Evolutionary conservation across 2,113 vertebrate genomes (phyloP), one percentile per base, ranked within the genome.

Genomic region (Saccopteryx bilineata): DNA sequence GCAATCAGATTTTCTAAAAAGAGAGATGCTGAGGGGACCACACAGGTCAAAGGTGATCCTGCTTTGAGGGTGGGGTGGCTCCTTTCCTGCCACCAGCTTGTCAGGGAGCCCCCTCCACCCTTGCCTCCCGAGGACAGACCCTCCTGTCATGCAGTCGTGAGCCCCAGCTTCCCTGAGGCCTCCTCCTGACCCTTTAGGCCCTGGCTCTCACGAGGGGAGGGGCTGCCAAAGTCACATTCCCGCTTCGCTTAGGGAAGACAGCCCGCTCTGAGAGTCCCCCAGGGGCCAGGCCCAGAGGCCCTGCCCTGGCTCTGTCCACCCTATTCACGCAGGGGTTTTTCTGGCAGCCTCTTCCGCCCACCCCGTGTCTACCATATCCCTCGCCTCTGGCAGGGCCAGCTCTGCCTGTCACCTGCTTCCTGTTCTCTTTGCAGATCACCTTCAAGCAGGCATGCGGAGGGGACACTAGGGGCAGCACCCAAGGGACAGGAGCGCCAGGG

Each of bases 1-100:
- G 80, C 96, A 93, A 94, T 97, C 87, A 81, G 95, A 93, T 94
- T 97, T 98, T 96, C 94, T 96, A 93, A 21, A 97, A 86, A 4
- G 63, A 60, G 39, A 88, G 92, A 78, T 52, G 75, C 68, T 4
- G 54, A 78, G 89, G 95, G 88, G 87, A 26, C 58, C 1, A 58
- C 50, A 2, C 8, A 7, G 63, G 72, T 61, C 72, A 19, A 58
- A 85, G 28, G 15, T 21, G 31, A 10, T 21, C 63, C 90, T 71
- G 56, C 50, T 5, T 58, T 65, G 26, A 1, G 15, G 14, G 65
- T 1, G 52, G 74, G 13, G 4, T 7, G 65, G 82, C 19, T 68
- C 54, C n/a, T n/a, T 78, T 58, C 72, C 78, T 4, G 69, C 61
- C 4, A 4, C 60, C 54, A n/a, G 63, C 46, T 46, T 76, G 60